These are phyloP conservation scores for Mesorhabditis belari DNA, from an alignment of 2,888 invertebrate genomes.

Conservation along the genomic window DNA sequence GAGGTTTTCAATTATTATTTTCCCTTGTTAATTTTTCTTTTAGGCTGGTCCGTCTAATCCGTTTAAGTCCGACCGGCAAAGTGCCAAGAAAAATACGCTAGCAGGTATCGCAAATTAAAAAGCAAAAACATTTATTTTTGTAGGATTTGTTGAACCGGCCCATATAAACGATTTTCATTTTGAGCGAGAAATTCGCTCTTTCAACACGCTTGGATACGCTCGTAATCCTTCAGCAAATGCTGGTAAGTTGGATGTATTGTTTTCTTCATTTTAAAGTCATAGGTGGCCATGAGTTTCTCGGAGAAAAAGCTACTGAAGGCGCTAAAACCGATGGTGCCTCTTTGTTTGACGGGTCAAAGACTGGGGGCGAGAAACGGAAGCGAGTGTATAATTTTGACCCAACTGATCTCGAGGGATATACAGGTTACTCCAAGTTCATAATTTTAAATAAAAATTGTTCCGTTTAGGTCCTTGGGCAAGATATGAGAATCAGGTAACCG, in stretches of 20 bases:
- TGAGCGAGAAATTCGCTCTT: constrained; percentile 46
- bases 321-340: constrained; percentile 56
- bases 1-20: too few relatives aligned
- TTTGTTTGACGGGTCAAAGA: constrained; percentile 70
- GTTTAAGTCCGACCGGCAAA: constrained; percentile 80
- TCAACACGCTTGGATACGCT: constrained; percentile 67
- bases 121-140: neutral
- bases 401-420: constrained; percentile 82
- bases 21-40: too few relatives aligned
- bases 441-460: neutral
- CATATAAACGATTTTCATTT: constrained; percentile 79
- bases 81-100: constrained; percentile 78
- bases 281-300: constrained; percentile 32
- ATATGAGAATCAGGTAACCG: constrained; percentile 78
- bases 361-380: constrained; percentile 61
- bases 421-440: too few relatives aligned
- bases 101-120: constrained; percentile 61
- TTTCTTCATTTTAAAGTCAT: neutral
- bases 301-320: constrained; percentile 38
- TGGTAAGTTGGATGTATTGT: constrained; percentile 11
- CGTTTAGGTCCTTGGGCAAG: constrained; percentile 77
- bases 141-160: constrained; percentile 80
- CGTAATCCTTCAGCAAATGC: constrained; percentile 79
- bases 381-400: constrained; percentile 81
- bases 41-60: constrained; percentile 82